Conservation (phyloP, 1,140 invertebrate genomes). For the Drosophila bocqueti region DNA sequence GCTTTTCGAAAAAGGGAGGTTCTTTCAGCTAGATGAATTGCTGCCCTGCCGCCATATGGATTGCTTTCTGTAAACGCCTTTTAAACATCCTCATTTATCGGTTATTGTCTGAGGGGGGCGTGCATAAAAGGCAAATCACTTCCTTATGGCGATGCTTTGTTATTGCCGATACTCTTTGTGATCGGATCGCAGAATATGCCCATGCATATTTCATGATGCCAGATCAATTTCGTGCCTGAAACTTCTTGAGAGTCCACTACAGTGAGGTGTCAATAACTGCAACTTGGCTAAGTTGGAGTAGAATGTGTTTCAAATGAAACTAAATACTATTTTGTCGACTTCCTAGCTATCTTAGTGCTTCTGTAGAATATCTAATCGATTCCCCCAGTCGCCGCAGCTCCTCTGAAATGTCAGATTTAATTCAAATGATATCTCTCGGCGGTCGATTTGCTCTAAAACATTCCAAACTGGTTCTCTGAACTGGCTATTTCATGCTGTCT, state of each 20-base stretch:
- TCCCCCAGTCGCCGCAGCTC: background rate
- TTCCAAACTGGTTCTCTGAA: conserved; percentile 38
- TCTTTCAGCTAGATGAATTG: conserved; percentile 14
- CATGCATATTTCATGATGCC: conserved; percentile 61
- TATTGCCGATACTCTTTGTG: conserved; percentile 26
- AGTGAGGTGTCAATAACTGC: background rate
- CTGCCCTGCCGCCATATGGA: conserved; percentile 3
- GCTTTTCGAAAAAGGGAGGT: conserved; percentile 1
- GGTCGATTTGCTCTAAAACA: conserved; percentile 6
- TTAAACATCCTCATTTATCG: conserved; percentile 21
- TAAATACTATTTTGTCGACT: background rate
- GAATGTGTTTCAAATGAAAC: background rate
- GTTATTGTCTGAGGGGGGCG: conserved; percentile 10
- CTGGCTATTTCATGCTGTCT: background rate
- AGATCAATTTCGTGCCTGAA: conserved; percentile 19
- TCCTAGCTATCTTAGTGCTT: background rate
- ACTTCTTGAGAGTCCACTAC: conserved; percentile 6
- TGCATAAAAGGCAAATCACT: conserved; percentile 27
- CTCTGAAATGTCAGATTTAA: background rate
- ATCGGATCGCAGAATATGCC: conserved; percentile 13
- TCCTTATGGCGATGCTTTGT: conserved; percentile 38
- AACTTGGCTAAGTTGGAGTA: background rate
- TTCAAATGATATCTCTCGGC: background rate
- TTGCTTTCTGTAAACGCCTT: conserved; percentile 5
- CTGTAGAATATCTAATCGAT: background rate